Base-by-base conservation (phyloP, 2,888 invertebrate species). In the Sipha maydis region DNA sequence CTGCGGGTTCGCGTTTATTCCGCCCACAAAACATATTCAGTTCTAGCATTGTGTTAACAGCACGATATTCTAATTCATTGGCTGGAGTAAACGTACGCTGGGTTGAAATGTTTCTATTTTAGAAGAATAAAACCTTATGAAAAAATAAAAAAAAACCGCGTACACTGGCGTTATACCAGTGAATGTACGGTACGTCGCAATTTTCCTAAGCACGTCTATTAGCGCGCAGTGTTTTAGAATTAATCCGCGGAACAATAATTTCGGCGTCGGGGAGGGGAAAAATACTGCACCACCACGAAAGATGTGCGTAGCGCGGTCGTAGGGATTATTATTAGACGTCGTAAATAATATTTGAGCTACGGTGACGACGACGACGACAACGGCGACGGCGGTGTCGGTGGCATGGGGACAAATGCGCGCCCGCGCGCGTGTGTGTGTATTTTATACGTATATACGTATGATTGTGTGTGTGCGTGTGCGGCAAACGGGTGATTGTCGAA, bases 261-360 rank as follows among this genome's bases (percentile, higher is more conserved):
- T 11, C n/a, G 48, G 3, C 25, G 56, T 48, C 1, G 14, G 48
- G 48, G 48, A 14, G 48, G 3, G 48, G 48, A 14, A 14, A 14
- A 48, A 80, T 71, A 86, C 78, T 25, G 21, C 21, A 1, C 71
- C 28, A 71, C 48, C 19, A 34, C 31, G 73, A 48, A 21, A 83
- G 54, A 85, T 34, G 86, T 56, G 85, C 71, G 61, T n/a, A 61
- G 41, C 34, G 69, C 25, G 38, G 71, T 61, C 69, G 31, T 56
- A 61, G 80, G 80, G 79, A 88, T 88, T 88, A 88, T 88, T 88
- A 88, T 88, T 88, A 88, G 88, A 88, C 75, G 88, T 88, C 88
- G 88, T 88, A 88, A 88, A 88, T 88, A 80, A 88, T 88, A 88
- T 80, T 31, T 75, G 75, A 67, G 61, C 75, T 48, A 69, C 77